A percentile compares a stretch with the other conserved stretches of the same genome.
These are phyloP conservation scores for Montipora efflorescens DNA, from an alignment of 64 coral and sea anemone genomes.

Conservation along the genomic window DNA sequence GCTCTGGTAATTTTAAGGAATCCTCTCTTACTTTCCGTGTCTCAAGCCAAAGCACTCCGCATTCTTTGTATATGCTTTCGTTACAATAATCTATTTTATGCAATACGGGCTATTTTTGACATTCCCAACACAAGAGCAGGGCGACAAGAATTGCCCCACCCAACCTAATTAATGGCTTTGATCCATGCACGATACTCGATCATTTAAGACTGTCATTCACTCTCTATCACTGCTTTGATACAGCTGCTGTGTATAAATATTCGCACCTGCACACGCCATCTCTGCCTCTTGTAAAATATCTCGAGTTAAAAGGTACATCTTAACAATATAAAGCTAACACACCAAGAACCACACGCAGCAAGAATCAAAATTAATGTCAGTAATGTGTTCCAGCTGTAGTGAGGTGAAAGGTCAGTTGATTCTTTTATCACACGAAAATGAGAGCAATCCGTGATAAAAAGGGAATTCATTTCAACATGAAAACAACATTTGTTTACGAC, in stretches of 20 bases:
- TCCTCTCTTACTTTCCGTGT: not conserved
- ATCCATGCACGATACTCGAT: not conserved
- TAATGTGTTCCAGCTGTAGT: conserved; percentile 3
- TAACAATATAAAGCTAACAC: too few relatives aligned
- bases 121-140: not conserved
- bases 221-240: not conserved
- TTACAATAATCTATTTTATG: conserved; percentile 7
- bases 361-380: not conserved
- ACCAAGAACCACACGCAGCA: not conserved
- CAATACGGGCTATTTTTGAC: conserved; percentile 38
- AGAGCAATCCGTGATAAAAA: conserved; percentile 23
- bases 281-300: not conserved
- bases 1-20: not conserved
- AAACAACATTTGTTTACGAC: conserved; percentile 13
- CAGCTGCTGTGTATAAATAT: conserved; percentile 16
- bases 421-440: conserved; percentile 18
- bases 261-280: not conserved
- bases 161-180: not conserved
- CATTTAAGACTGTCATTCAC: not conserved
- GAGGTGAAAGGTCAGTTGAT: conserved; percentile 37
- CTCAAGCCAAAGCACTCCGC: not conserved
- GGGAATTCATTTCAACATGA: not conserved
- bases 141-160: not conserved
- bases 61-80: not conserved
- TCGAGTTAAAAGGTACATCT: not conserved